Evolutionary conservation across 1,140 invertebrate genomes (phyloP), one percentile per base, ranked within the genome.

Genomic region (Ostrea edulis): DNA sequence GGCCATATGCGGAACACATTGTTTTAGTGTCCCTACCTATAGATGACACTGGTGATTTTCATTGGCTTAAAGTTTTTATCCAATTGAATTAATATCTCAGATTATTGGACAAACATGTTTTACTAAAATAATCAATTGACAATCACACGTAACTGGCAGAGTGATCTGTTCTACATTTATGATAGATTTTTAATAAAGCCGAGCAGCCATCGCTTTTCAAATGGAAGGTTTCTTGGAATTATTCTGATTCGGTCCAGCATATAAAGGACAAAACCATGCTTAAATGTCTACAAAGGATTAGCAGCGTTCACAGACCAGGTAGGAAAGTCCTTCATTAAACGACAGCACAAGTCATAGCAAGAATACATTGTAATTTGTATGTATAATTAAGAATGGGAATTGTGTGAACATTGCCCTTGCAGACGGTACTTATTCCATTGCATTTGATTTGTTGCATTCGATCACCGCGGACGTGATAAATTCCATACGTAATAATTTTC

Each of bases 91-190:
- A 77, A 77, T 77, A 29, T 77, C 68, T 77, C 68, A 14, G 14
- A 12, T 77, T 25, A 22, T 77, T 14, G 68, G 68, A 77, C 68
- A 77, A 35, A 77, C 68, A 22, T 77, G 68, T 35, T 29, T 14
- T 77, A 29, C 68, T 35, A 25, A 25, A 77, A 77, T 77, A 77
- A 77, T 77, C 68, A 77, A 77, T 77, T 77, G 68, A 77, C 68
- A 77, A 14, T 77, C 25, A 25, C 68, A 25, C 11, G 25, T 77
- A 35, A 77, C 68, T 35, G 8, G 25, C 35, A 17, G 25, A 77
- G 68, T 25, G 68, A 25, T 25, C 25, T 77, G 68, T 29, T 14
- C 25, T 29, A 77, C 25, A 77, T 77, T 77, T 77, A 44, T 44
- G 22, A 77, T 77, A 77, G 29, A 22, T 77, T 77, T 35, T 77